These are phyloP conservation scores for Campaea margaritaria DNA, from an alignment of 2,888 invertebrate genomes.

Conservation along the genomic window DNA sequence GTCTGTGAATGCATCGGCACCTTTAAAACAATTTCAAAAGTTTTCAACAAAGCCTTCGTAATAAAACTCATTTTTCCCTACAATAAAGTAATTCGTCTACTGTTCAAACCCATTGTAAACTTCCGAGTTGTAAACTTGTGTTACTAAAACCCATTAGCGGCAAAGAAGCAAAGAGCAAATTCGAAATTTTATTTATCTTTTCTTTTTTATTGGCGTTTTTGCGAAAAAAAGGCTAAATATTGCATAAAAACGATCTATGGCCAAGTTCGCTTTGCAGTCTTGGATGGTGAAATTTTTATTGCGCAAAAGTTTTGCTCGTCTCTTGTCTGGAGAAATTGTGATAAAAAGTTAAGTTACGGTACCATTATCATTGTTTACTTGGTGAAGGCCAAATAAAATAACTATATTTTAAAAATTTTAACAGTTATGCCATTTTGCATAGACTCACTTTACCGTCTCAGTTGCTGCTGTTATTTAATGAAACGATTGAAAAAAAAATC, in stretches of 20 bases:
- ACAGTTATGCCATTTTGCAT: neutral
- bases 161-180: constrained; percentile 51
- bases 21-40: constrained; percentile 64
- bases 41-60: constrained; percentile 57
- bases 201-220: constrained; percentile 53
- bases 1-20: constrained; percentile 60
- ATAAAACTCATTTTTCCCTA: constrained; percentile 74
- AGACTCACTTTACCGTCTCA: neutral
- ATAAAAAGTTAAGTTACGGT: constrained; percentile 46
- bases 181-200: constrained; percentile 48
- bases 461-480: neutral
- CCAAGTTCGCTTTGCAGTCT: constrained; percentile 21
- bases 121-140: constrained; percentile 74
- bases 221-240: constrained; percentile 58
- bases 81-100: constrained; percentile 81
- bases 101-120: constrained; percentile 74
- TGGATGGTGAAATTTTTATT: constrained; percentile 66
- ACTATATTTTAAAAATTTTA: neutral
- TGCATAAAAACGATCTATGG: constrained; percentile 61
- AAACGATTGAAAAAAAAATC: no score
- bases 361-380: constrained; percentile 15
- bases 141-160: constrained; percentile 73
- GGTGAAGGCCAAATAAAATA: neutral
- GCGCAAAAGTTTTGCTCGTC: constrained; percentile 54
- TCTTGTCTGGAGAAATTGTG: constrained; percentile 56